Evolutionary conservation across 2,888 invertebrate species (phyloP).

Genomic region (Phengaris alcon): DNA sequence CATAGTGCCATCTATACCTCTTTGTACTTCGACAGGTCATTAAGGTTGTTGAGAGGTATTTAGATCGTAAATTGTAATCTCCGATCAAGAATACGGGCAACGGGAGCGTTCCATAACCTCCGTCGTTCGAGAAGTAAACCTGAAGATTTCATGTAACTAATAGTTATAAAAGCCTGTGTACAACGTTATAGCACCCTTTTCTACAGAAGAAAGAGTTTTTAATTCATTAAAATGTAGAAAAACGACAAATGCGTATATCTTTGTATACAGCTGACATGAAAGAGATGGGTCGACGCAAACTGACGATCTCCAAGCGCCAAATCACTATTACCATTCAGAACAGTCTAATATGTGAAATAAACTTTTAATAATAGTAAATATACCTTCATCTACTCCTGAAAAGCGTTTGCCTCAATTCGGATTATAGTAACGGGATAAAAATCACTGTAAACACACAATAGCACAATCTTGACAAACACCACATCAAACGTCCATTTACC

Average conservation of each 20-base stretch:
- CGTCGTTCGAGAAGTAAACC: conserved; percentile 65
- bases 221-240: conserved; percentile 68
- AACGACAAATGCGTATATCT: conserved; percentile 73
- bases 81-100: conserved; percentile 66
- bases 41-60: conserved; percentile 65
- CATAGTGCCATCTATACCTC: conserved; percentile 57
- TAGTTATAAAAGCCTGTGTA: conserved; percentile 44
- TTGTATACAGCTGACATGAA: conserved; percentile 77
- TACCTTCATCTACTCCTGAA: conserved; percentile 85
- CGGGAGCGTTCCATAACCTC: conserved; percentile 73
- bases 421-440: conserved; percentile 68
- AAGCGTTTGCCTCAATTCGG: conserved; percentile 70
- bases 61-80: conserved; percentile 62
- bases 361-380: conserved; percentile 43
- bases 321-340: conserved; percentile 46
- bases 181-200: conserved; percentile 46
- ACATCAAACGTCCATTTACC: conserved; percentile 83
- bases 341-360: conserved; percentile 44
- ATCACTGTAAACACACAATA: conserved; percentile 82
- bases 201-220: conserved; percentile 56
- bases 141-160: conserved; percentile 60
- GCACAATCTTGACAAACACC: conserved; percentile 83
- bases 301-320: conserved; percentile 65
- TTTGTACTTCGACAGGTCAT: conserved; percentile 66
- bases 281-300: conserved; percentile 68